Conservation (phyloP, 2,888 invertebrate genomes). For the Coenonympha glycerion region DNA sequence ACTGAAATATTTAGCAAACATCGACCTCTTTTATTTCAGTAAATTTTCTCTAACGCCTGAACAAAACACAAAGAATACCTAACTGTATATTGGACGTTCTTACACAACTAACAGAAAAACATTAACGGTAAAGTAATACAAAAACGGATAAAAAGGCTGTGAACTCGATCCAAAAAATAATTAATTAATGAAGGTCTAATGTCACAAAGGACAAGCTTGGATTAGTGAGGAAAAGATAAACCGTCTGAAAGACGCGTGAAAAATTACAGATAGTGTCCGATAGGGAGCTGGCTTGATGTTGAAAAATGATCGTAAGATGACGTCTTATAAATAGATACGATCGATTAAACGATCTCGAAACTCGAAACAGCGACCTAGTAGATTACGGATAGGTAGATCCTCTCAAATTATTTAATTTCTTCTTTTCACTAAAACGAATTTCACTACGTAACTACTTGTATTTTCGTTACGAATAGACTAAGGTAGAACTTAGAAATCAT, state of each 20-base stretch:
- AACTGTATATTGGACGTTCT: no score
- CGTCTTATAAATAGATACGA: constrained; percentile 28
- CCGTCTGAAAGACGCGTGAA: constrained; percentile 27
- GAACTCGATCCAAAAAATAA: constrained; percentile 5
- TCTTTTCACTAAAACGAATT: neutral
- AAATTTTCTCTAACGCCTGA: no score
- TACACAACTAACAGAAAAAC: no score
- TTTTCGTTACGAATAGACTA: no score
- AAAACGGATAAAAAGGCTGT: neutral
- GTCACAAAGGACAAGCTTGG: constrained; percentile 14
- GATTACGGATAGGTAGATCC: neutral
- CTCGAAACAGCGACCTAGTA: neutral
- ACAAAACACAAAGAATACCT: no score
- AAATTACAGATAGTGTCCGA: constrained; percentile 27
- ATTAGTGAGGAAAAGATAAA: constrained; percentile 24
- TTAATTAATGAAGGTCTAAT: constrained; percentile 16
- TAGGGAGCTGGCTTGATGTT: constrained; percentile 25
- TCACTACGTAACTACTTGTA: no score
- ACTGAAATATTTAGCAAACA: no score
- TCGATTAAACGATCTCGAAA: constrained; percentile 25
- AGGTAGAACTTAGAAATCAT: no score
- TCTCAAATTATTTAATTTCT: neutral
- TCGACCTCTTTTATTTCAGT: no score
- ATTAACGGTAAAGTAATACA: no score
- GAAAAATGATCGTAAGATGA: constrained; percentile 29